These are phyloP conservation scores for Troglohyphantes excavatus DNA, from an alignment of 2,888 invertebrate species.

Conservation along the genomic window DNA sequence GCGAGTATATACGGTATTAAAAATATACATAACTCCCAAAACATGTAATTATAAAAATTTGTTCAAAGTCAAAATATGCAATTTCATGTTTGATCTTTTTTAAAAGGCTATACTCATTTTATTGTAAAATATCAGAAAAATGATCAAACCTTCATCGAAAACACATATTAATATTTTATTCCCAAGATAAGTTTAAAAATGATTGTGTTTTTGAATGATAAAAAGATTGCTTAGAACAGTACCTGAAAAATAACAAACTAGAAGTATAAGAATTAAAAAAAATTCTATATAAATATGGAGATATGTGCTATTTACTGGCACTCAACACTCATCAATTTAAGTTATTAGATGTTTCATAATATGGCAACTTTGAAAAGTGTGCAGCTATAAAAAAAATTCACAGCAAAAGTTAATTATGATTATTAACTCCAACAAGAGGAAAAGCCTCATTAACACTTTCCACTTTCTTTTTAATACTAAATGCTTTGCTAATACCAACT, in stretches of 20 bases:
- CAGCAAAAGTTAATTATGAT: not conserved
- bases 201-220: too few relatives aligned
- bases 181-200: too few relatives aligned
- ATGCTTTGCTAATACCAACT: conserved; percentile 14
- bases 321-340: not conserved
- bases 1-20: too few relatives aligned
- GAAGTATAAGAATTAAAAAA: not conserved
- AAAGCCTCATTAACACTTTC: conserved; percentile 19
- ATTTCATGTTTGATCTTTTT: too few relatives aligned
- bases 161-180: too few relatives aligned
- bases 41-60: too few relatives aligned
- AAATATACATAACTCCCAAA: too few relatives aligned
- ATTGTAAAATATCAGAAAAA: too few relatives aligned
- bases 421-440: conserved; percentile 9
- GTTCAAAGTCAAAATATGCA: too few relatives aligned
- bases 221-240: too few relatives aligned
- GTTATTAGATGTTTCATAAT: not conserved
- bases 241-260: not conserved
- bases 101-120: too few relatives aligned
- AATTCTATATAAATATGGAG: not conserved
- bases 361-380: not conserved
- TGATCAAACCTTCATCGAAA: too few relatives aligned
- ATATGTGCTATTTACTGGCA: not conserved
- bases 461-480: conserved; percentile 13
- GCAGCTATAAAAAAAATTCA: not conserved